phyloP scores from a whole-genome alignment of 2,797 vertebrate species.

The Channallabes apus region DNA sequence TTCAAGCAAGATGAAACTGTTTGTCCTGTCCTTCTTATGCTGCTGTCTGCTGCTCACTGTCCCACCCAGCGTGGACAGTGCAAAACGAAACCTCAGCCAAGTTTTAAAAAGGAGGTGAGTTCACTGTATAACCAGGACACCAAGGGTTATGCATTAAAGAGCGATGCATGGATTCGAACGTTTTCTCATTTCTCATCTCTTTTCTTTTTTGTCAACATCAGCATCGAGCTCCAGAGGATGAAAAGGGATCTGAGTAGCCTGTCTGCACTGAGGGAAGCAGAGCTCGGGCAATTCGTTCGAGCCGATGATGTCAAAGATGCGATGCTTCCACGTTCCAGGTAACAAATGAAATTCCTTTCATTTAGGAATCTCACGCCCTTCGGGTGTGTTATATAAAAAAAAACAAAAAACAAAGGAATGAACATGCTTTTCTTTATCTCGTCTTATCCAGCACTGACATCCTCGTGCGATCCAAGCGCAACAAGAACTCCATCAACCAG shows the following conservation, averaged over 20 bases:
- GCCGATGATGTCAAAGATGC: slow-evolving; percentile 80
- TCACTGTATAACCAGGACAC: neutral
- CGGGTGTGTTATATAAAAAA: neutral
- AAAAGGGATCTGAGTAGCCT: slow-evolving; percentile 78
- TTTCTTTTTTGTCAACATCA: slow-evolving; percentile 71
- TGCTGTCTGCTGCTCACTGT: slow-evolving; percentile 80
- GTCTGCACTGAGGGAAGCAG: slow-evolving; percentile 63
- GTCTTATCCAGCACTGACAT: slow-evolving; percentile 69
- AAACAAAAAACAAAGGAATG: slow-evolving; percentile 44
- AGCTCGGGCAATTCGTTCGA: slow-evolving; percentile 73
- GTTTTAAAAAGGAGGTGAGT: slow-evolving; percentile 89
- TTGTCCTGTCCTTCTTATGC: slow-evolving; percentile 79
- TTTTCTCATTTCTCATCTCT: neutral
- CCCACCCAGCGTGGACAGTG: slow-evolving; percentile 79
- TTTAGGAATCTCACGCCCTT: neutral
- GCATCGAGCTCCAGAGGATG: slow-evolving; percentile 80
- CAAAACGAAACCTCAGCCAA: slow-evolving; percentile 78
- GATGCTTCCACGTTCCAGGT: slow-evolving; percentile 82
- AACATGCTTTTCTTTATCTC: slow-evolving; percentile 40
- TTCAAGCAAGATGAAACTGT: slow-evolving; percentile 82
- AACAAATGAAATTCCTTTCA: slow-evolving; percentile 53
- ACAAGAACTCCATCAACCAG: slow-evolving; percentile 79
- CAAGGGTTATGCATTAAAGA: too few relatives aligned
- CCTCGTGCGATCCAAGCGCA: slow-evolving; percentile 85
- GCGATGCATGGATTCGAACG: neutral